These are phyloP conservation scores for Sinotaia quadrata DNA, from an alignment of 2,888 invertebrate genomes.

Conservation along the genomic window DNA sequence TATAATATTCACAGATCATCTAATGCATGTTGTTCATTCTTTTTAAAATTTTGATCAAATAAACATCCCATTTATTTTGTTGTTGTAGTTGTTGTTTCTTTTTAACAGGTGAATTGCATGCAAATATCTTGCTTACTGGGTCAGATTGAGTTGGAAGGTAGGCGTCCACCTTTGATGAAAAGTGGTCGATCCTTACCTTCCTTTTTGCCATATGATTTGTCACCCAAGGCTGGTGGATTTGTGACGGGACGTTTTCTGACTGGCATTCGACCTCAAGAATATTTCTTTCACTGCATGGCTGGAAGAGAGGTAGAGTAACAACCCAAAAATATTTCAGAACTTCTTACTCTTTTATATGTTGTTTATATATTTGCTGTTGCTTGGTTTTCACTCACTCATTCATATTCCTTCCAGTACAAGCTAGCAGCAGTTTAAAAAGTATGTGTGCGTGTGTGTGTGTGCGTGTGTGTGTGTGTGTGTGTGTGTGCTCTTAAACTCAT, in stretches of 20 bases:
- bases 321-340: too few relatives aligned
- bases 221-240: constrained; percentile 95
- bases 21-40: neutral
- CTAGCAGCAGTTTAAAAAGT: too few relatives aligned
- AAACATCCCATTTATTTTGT: neutral
- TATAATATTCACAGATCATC: constrained; percentile 16
- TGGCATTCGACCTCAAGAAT: constrained; percentile 98
- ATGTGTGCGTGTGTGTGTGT: too few relatives aligned
- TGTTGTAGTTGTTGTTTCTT: constrained; percentile 17
- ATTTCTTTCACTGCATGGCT: constrained; percentile 99
- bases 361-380: too few relatives aligned
- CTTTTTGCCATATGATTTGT: constrained; percentile 88
- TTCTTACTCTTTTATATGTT: too few relatives aligned
- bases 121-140: constrained; percentile 98
- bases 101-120: constrained; percentile 86
- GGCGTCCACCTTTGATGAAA: constrained; percentile 94
- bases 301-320: constrained; percentile 89
- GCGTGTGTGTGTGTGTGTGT: too few relatives aligned
- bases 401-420: too few relatives aligned
- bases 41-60: neutral
- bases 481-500: too few relatives aligned
- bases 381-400: too few relatives aligned
- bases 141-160: constrained; percentile 98
- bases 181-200: constrained; percentile 92
- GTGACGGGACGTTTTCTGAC: constrained; percentile 97